These are phyloP conservation scores for Bedellia somnulentella DNA, from an alignment of 2,888 invertebrate genomes.

Conservation along the genomic window DNA sequence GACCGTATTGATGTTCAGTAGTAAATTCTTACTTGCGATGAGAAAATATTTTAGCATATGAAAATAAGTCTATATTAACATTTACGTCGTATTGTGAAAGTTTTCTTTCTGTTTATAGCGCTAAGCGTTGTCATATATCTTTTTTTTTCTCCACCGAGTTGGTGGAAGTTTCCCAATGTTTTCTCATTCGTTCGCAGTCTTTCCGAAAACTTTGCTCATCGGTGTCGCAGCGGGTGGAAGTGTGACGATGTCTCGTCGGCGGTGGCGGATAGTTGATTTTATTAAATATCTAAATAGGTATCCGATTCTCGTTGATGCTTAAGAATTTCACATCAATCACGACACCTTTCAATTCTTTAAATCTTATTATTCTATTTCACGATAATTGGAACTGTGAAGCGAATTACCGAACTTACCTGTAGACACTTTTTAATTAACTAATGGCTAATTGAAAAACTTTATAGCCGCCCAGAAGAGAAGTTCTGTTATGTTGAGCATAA, in stretches of 20 bases:
- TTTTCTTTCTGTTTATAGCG: constrained; percentile 30
- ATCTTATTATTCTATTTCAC: too few species aligned
- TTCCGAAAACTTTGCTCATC: constrained; percentile 46
- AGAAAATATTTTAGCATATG: too few species aligned
- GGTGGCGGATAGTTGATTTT: constrained; percentile 35
- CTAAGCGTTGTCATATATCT: constrained; percentile 36
- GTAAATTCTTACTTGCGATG: too few species aligned
- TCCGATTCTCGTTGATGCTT: too few species aligned
- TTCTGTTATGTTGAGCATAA: constrained; percentile 20
- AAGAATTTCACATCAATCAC: too few species aligned
- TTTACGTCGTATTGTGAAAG: constrained; percentile 33
- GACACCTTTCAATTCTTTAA: too few species aligned
- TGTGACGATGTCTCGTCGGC: constrained; percentile 28
- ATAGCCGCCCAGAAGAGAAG: constrained; percentile 18
- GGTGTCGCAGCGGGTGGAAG: constrained; percentile 34
- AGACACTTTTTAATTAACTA: constrained; percentile 49
- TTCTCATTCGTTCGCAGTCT: constrained; percentile 43
- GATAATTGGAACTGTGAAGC: too few species aligned
- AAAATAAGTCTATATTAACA: constrained; percentile 34
- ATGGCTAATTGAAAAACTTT: constrained; percentile 49
- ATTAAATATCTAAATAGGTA: too few species aligned
- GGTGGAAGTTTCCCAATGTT: constrained; percentile 46
- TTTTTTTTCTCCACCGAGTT: constrained; percentile 43
- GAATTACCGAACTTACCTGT: too few species aligned
- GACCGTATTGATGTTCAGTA: too few species aligned